Base-by-base conservation (phyloP, 2,113 vertebrate species). In the Jacana jacana region DNA sequence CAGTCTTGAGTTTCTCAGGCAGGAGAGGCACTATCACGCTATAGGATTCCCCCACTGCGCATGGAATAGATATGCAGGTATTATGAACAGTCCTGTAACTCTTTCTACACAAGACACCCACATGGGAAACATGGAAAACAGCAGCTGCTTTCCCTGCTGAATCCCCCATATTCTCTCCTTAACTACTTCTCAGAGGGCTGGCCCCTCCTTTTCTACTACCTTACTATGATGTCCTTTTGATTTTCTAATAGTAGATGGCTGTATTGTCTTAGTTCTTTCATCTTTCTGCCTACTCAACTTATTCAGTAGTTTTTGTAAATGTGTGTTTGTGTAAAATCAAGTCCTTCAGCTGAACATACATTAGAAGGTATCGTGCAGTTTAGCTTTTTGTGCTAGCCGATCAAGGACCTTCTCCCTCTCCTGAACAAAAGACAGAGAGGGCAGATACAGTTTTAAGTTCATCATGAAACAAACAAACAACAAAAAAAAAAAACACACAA, bases 241-340 rank as follows among this genome's bases (percentile, higher is more conserved):
- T 77, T 44, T 85, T 48, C 46, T 71, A 44, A 52, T 49, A 64
- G 19, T 54, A 89, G 37, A 86, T 12, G 82, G 44, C 17, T 58
- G 18, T 81, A 75, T 17, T 68, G 19, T 33, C 19, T 40, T 18
- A 40, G 35, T 51, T 46, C 49, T 87, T 80, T 63, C 33, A 64
- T 51, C 33, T 22, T 91, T 55, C 57, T 58, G 23, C n/a, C 31
- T 90, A 30, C 28, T 81, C 46, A 73, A 42, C 17, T 10, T 65
- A 33, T 22, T 33, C 19, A 68, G 48, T 13, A 39, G 1, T 0
- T 16, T n/a, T n/a, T n/a, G n/a, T n/a, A n/a, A n/a, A n/a, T n/a
- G n/a, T n/a, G n/a, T n/a, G n/a, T n/a, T 66, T 48, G 0, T 64
- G 20, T 42, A 87, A 58, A 31, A 57, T 9, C 11, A 88, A 42